Evolutionary conservation across 2,113 vertebrate species (phyloP), one percentile per base, ranked within the genome.

Genomic region (Macaca mulatta): DNA sequence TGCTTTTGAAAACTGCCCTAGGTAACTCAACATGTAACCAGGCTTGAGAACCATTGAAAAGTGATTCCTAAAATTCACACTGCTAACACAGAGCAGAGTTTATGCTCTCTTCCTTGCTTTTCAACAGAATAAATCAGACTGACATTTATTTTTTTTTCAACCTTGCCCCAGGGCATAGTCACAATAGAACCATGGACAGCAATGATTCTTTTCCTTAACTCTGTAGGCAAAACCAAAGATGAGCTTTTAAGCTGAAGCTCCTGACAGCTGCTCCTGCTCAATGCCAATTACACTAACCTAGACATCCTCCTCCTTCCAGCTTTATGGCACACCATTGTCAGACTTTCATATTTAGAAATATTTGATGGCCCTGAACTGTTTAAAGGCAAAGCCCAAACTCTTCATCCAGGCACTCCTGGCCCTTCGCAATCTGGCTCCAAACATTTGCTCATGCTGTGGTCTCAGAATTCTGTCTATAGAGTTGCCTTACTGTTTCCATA

Each of bases 161-260:
- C 40, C 93, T 98, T 97, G 96, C 97, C 98, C 96, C 93, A 70
- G 97, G 97, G 94, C 94, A 88, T 96, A 82, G 95, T 88, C 94
- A 6, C 67, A 83, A 81, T 43, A 98, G 96, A 97, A 98, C 97
- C 91, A 82, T 92, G 87, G 97, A 96, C 85, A 96, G 93, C 90
- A 98, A 92, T 93, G 91, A 78, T 87, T 98, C 87, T 97, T 50
- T 96, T 89, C 70, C 94, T 96, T 97, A 86, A 90, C 96, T 92
- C 0, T 0, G 27, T 59, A 96, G 70, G 77, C 35, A 97, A 93
- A 95, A 93, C 89, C 85, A 93, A 80, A 96, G 96, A 95, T 90
- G 43, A 94, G 85, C 22, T 95, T 94, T 95, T 59, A 88, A 89
- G 70, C 27, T 67, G 94, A 98, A 98, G 93, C 91, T 81, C 55